phyloP scores from a whole-genome alignment of 2,113 vertebrate genomes.

The Pantherophis guttatus region DNA sequence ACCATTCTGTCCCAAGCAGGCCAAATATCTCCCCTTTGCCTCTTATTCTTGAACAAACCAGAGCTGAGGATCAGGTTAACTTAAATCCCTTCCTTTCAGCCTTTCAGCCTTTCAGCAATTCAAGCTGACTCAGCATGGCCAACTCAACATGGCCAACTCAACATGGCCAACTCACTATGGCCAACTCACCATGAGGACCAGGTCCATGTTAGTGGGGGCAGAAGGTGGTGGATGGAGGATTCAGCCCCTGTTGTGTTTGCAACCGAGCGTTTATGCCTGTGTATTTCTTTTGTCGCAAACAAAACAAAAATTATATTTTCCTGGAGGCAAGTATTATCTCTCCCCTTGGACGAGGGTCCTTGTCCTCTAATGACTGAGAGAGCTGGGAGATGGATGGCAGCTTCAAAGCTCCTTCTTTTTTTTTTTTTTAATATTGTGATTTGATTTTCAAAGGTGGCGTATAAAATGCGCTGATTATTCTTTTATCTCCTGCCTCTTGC shows the following conservation, averaged over 20 bases:
- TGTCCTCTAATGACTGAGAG: conserved; percentile 39
- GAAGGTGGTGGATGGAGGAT: conserved; percentile 5
- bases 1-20: neutral
- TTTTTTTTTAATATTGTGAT: conserved; percentile 14
- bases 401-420: conserved; percentile 40
- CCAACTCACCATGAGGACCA: neutral
- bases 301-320: conserved; percentile 36
- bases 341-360: conserved; percentile 13
- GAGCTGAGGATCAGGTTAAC: neutral
- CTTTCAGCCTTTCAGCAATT: conserved; percentile 15
- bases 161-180: too few relatives aligned
- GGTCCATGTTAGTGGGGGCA: neutral
- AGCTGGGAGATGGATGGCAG: conserved; percentile 61
- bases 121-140: neutral
- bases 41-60: conserved; percentile 5
- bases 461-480: conserved; percentile 77
- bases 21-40: neutral
- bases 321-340: conserved; percentile 62
- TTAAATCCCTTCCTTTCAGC: conserved; percentile 45
- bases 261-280: conserved; percentile 34
- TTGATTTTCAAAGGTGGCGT: conserved; percentile 59
- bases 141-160: neutral
- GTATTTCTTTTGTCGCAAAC: neutral
- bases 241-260: conserved; percentile 31
- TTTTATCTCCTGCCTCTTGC: conserved; percentile 71